Percentiles rank a stretch among this genome's conserved stretches.
These are phyloP conservation scores for Alloplasta piceator DNA, from an alignment of 2,888 invertebrate species.

Conservation along the genomic window DNA sequence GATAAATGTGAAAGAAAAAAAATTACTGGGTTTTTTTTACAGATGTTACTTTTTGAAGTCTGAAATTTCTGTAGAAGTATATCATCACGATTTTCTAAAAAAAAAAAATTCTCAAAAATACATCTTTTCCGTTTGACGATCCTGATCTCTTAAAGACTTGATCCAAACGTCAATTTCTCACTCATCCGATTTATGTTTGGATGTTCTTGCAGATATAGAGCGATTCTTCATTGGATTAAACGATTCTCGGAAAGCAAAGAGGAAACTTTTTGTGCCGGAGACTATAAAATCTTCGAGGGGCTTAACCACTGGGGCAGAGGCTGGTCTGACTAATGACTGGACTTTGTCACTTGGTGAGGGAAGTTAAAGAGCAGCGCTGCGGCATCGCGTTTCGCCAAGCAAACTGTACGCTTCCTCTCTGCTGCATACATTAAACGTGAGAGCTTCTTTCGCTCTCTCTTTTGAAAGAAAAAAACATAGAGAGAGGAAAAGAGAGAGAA, in stretches of 20 bases:
- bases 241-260: constrained; percentile 26
- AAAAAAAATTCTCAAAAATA: no score
- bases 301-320: constrained; percentile 18
- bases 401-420: constrained; percentile 27
- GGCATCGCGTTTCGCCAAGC: constrained; percentile 26
- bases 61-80: no score
- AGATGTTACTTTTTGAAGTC: no score
- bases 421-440: constrained; percentile 42
- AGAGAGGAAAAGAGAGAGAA: no score
- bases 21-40: no score
- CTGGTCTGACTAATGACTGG: constrained; percentile 71
- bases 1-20: no score
- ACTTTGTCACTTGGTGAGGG: constrained; percentile 67
- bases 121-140: no score
- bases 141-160: neutral
- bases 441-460: constrained; percentile 7
- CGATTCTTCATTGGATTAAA: constrained; percentile 51
- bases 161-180: neutral
- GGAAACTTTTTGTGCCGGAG: constrained; percentile 25
- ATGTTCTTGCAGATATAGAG: constrained; percentile 5
- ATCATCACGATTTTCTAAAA: no score
- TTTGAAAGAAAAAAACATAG: no score
- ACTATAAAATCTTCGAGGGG: constrained; percentile 15
- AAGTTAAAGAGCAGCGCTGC: constrained; percentile 34
- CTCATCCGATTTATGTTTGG: constrained; percentile 30